Base-by-base conservation (phyloP, 2,113 vertebrate genomes). In the Lucifuga dentata region DNA sequence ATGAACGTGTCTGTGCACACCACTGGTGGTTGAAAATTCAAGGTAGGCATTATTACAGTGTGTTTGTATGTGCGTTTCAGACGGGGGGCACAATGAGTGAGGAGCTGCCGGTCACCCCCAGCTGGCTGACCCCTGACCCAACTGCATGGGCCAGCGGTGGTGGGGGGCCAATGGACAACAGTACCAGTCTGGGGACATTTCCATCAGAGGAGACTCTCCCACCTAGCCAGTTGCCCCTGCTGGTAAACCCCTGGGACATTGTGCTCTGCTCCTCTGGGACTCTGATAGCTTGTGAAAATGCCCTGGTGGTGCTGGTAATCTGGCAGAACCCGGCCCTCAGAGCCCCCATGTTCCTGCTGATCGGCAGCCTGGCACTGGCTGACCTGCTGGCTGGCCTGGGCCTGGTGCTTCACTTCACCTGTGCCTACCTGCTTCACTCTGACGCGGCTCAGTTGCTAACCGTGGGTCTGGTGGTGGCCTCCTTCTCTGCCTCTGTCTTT, bases 191-290 rank as follows among this genome's bases (percentile, higher is more conserved):
- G 59, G 93, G 67, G 89, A 86, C 80, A 35, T 94, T 94, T 72
- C 90, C 94, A 9, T 83, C 88, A 10, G 93, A 91, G 39, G 93
- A 95, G 29, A 87, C 82, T 8, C 66, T 90, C 12, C 88, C 93
- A 32, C 91, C 95, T 40, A 76, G 80, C 81, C 90, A 63, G 73
- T 87, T 76, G 51, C 95, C 11, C 36, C 93, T 95, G 36, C 87
- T 92, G 40, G 93, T 99, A 73, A 99, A 99, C 94, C 97, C 98
- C 35, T 99, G 98, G 98, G 98, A 99, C 91, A 95, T 99, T 59
- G 96, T 98, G 69, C 87, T 99, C 87, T 99, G 98, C 73, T 94
- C 95, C 41, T 98, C 98, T 0, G 98, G 98, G 64, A 98, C 97
- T 24, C 92, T 99, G 79, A 99, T 99, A 66, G 97, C 96, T 88